Base-by-base conservation (phyloP, 2,888 invertebrate species). In the Sarcophaga subvicina region DNA sequence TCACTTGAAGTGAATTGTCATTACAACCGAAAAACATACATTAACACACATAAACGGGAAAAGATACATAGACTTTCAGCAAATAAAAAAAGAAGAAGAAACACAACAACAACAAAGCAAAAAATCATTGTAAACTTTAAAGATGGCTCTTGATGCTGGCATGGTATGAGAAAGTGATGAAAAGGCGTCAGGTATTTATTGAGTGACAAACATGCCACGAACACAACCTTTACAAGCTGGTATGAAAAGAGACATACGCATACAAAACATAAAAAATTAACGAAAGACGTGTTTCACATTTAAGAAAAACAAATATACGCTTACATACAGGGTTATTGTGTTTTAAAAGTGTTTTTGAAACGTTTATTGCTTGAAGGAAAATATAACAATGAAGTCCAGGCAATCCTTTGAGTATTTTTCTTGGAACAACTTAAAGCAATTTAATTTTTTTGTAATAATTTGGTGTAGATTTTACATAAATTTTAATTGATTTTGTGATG, bases 1-100 rank as follows among this genome's bases (percentile, higher is more conserved):
- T 77, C 82, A 76, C 75, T 69, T 76, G 64, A 76, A 83, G 72
- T 86, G 79, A 71, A 60, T 64, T 73, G 83, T 69, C 54, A 54
- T 54, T 54, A 54, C 17, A 54, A 54, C 54, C 17, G 12, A 54
- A 54, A 17, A 17, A 14, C 12, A 17, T 14, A 14, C 17, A 17
- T 54, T 5, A 54, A 54, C 54, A 54, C 17, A 49, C 11, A 54
- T 17, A 54, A 70, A 80, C 62, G 47, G 73, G 47, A 17, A 60
- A 59, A 73, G n/a, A 73, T 20, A 54, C 54, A 54, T 17, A 54
- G 54, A 54, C 54, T 14, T 54, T 14, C 54, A 54, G 54, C 17
- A 83, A 83, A 54, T 54, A 60, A 81, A n/a, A n/a, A 64, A 66
- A 69, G 77, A 60, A 22, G 59, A 79, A 20, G 62, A 78, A 82